Evolutionary conservation across 1,140 invertebrate species (phyloP).

Genomic region (Brachionus rotundiformis): DNA sequence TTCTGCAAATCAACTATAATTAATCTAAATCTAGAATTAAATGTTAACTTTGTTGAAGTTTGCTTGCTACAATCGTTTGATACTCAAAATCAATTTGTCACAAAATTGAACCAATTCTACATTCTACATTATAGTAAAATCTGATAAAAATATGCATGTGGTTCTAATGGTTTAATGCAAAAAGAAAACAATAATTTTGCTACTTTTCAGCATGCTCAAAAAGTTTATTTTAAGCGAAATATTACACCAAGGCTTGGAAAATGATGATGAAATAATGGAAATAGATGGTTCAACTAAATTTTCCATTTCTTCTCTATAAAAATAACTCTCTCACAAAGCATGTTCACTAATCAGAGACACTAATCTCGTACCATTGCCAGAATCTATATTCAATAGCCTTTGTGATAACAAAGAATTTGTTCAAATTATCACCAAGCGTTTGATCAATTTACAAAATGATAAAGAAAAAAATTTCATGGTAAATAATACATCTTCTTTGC

Average conservation of each 20-base stretch:
- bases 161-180: conserved; percentile 56
- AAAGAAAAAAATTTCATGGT: neutral
- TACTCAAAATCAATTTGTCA: conserved; percentile 54
- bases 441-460: conserved; percentile 5
- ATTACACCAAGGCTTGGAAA: neutral
- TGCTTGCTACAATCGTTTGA: conserved; percentile 53
- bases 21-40: conserved; percentile 30
- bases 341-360: conserved; percentile 41
- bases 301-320: neutral
- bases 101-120: conserved; percentile 51
- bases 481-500: neutral
- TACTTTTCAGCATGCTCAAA: conserved; percentile 55
- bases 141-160: conserved; percentile 55
- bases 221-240: neutral
- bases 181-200: conserved; percentile 57
- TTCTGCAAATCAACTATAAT: conserved; percentile 50
- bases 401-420: conserved; percentile 34
- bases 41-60: conserved; percentile 12
- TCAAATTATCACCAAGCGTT: neutral
- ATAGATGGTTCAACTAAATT: neutral
- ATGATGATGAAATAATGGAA: conserved; percentile 2
- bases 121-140: no score
- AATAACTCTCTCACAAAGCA: neutral
- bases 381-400: neutral
- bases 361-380: conserved; percentile 22